phyloP scores from a whole-genome alignment of 1,140 invertebrate species.

The Ooceraea biroi region DNA sequence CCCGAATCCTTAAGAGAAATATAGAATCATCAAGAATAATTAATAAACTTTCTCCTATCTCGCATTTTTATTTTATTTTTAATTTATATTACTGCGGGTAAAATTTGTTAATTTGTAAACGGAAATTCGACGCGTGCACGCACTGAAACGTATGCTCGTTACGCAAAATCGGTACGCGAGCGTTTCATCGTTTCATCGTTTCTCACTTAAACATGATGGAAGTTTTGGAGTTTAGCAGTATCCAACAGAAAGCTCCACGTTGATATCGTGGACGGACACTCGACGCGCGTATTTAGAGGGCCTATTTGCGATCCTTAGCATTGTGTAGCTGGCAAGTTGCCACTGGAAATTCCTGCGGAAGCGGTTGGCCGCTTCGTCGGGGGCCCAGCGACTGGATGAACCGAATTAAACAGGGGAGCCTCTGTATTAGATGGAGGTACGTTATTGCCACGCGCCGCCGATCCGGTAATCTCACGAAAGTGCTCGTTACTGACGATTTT shows the following conservation, averaged over 20 bases:
- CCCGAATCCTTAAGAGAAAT: neutral
- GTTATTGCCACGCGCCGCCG: constrained; percentile 38
- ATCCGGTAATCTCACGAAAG: constrained; percentile 52
- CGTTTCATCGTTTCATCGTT: neutral
- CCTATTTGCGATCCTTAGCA: constrained; percentile 41
- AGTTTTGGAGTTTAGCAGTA: neutral
- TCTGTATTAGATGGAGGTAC: constrained; percentile 50
- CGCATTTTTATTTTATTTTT: neutral
- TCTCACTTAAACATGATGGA: neutral
- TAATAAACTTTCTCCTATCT: neutral
- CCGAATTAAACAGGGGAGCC: constrained; percentile 41
- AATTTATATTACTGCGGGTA: neutral
- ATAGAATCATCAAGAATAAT: neutral
- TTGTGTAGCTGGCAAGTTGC: constrained; percentile 55
- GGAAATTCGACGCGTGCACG: too few relatives aligned
- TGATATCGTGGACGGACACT: neutral
- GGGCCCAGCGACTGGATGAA: constrained; percentile 54
- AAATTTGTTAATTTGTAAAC: too few relatives aligned
- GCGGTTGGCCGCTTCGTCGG: constrained; percentile 51
- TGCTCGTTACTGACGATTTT: constrained; percentile 49
- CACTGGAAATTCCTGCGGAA: constrained; percentile 58
- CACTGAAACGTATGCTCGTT: neutral
- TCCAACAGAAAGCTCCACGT: constrained; percentile 6
- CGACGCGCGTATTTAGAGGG: constrained; percentile 13
- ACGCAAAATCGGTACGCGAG: neutral